Evolutionary conservation across 2,888 invertebrate genomes (phyloP).

Genomic region (Ernsta delagoae): DNA sequence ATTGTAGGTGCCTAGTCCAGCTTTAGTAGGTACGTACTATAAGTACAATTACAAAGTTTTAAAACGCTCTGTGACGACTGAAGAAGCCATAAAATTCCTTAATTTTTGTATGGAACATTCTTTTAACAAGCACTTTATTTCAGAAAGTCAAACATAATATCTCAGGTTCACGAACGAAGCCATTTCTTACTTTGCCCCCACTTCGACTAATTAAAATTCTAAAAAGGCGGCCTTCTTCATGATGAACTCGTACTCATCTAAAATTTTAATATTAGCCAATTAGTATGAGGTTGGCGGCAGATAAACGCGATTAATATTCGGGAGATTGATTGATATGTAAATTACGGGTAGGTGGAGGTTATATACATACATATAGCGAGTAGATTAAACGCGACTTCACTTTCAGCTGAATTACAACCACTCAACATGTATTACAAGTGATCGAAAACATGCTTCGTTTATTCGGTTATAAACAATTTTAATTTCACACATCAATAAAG

Average conservation of each 20-base stretch:
- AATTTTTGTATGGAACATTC: not conserved
- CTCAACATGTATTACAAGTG: conserved; percentile 1
- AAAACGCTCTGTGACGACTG: too few species aligned
- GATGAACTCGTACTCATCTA: conserved; percentile 28
- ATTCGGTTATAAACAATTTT: not conserved
- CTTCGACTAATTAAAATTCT: conserved; percentile 22
- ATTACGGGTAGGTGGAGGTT: conserved; percentile 22
- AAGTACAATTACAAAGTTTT: too few species aligned
- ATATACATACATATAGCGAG: conserved; percentile 7
- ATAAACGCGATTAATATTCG: conserved; percentile 31
- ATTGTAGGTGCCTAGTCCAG: not conserved
- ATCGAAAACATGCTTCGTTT: conserved; percentile 1
- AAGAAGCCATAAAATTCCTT: conserved; percentile 15
- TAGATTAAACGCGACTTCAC: conserved; percentile 13
- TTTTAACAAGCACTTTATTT: not conserved
- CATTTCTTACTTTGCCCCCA: conserved; percentile 12
- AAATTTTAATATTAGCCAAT: conserved; percentile 33
- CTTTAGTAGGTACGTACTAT: not conserved
- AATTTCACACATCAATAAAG: too few species aligned
- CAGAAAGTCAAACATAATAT: conserved; percentile 8
- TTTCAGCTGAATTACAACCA: conserved; percentile 11
- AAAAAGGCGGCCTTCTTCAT: conserved; percentile 23
- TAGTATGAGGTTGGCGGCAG: conserved; percentile 25
- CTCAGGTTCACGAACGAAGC: conserved; percentile 1
- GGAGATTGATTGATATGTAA: conserved; percentile 37